Conservation (phyloP, 2,797 vertebrate genomes). For the Sciurus vulgaris region DNA sequence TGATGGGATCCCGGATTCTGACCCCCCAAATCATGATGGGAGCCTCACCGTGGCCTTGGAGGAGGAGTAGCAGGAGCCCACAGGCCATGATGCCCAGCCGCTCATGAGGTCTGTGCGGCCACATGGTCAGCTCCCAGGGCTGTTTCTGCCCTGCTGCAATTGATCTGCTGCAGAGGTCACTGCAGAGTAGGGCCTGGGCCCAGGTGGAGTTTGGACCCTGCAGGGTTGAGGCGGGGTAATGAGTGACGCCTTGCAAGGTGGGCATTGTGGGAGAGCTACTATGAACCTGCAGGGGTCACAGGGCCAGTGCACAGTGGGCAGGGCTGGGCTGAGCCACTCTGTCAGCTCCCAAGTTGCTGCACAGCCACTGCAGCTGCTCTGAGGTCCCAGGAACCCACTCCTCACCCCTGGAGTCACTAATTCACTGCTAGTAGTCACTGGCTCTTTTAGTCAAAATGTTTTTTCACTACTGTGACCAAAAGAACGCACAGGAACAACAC, state of each 20-base stretch:
- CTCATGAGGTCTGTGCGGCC: rapidly evolving
- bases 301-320: not conserved
- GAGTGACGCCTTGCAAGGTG: not conserved
- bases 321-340: too few relatives aligned
- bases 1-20: not conserved
- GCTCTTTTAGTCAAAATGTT: too few relatives aligned
- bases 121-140: not conserved
- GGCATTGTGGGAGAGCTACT: rapidly evolving
- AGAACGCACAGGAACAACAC: too few relatives aligned
- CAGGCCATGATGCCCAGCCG: not conserved
- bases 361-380: not conserved
- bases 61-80: not conserved
- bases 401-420: not conserved
- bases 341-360: not conserved
- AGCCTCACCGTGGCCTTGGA: too few relatives aligned
- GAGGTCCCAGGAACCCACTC: not conserved
- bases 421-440: not conserved
- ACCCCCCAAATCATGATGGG: too few relatives aligned
- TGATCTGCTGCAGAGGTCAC: rapidly evolving
- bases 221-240: not conserved
- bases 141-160: rapidly evolving
- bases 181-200: rapidly evolving
- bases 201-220: not conserved
- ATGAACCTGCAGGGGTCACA: not conserved
- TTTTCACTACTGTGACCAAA: too few relatives aligned